Evolutionary conservation across 2,113 vertebrate species (phyloP), one percentile per base, ranked within the genome.

Genomic region (Sturnira hondurensis): DNA sequence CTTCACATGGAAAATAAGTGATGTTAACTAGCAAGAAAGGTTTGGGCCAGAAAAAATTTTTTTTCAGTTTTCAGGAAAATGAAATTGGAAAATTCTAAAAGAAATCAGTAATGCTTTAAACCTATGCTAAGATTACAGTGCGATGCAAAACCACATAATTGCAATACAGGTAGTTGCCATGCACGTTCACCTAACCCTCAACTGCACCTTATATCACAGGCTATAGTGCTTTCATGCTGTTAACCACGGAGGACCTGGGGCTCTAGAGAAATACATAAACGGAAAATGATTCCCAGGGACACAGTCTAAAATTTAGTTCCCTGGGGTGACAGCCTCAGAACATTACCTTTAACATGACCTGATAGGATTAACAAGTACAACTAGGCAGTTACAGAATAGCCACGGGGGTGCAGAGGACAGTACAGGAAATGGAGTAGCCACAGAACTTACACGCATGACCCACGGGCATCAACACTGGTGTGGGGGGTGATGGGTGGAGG

Each of bases 1-100:
- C 56, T 97, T 28, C 41, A 94, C 50, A 45, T 50, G 24, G 54
- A 56, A 65, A 47, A 87, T 74, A 84, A 91, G 38, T n/a, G 47
- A 77, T 19, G 2, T 50, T 43, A 94, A 92, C 54, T 33, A 74
- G 77, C 36, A 87, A 73, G 54, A 86, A 85, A 90, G 41, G 20
- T 45, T 11, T 78, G 33, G 52, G n/a, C n/a, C n/a, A n/a, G n/a
- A n/a, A n/a, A n/a, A n/a, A n/a, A n/a, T n/a, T n/a, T n/a, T n/a
- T n/a, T n/a, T n/a, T n/a, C 54, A 15, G 24, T 71, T 93, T 91
- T 76, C 36, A 86, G 36, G 28, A 82, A 73, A 71, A 65, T 45
- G 8, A 84, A 90, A 87, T 28, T 56, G 6, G 71, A 94, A 94
- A 97, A 94, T 36, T 31, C 80, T 92, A 77, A 67, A 83, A 89